phyloP scores from a whole-genome alignment of 2,113 vertebrate genomes.

The Oreochromis niloticus region DNA sequence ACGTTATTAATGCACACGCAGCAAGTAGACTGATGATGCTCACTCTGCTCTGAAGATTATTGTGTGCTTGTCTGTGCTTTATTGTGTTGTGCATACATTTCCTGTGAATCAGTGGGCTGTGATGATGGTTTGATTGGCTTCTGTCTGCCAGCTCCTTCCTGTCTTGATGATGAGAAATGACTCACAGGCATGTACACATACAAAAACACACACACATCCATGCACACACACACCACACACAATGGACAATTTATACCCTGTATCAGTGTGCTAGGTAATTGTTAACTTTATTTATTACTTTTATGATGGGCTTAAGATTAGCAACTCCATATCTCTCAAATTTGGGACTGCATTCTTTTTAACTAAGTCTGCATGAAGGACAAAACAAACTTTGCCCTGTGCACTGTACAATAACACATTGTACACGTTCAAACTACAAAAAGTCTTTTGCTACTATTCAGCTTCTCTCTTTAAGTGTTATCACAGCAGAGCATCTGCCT shows the following conservation, averaged over 20 bases:
- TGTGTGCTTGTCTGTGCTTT: neutral
- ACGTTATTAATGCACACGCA: neutral
- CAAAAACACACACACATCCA: neutral
- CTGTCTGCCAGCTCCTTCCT: conserved; percentile 16
- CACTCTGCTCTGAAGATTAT: conserved; percentile 16
- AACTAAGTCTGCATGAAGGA: neutral
- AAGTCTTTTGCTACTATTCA: neutral
- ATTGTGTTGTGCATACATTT: conserved; percentile 18
- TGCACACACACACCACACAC: neutral
- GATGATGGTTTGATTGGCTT: conserved; percentile 25
- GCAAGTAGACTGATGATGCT: neutral
- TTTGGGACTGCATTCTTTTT: neutral
- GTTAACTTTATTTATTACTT: neutral
- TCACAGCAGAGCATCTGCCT: neutral
- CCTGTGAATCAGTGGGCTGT: neutral
- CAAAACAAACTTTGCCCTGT: neutral
- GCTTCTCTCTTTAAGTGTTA: neutral
- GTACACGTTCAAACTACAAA: neutral
- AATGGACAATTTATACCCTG: neutral
- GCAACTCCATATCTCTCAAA: neutral
- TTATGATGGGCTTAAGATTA: neutral
- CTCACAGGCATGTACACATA: neutral
- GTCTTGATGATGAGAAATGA: conserved; percentile 33
- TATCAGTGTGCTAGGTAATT: neutral
- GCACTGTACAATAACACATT: neutral